Evolutionary conservation across 2,797 vertebrate species (phyloP).

Genomic region (Tiaroga cobitis): DNA sequence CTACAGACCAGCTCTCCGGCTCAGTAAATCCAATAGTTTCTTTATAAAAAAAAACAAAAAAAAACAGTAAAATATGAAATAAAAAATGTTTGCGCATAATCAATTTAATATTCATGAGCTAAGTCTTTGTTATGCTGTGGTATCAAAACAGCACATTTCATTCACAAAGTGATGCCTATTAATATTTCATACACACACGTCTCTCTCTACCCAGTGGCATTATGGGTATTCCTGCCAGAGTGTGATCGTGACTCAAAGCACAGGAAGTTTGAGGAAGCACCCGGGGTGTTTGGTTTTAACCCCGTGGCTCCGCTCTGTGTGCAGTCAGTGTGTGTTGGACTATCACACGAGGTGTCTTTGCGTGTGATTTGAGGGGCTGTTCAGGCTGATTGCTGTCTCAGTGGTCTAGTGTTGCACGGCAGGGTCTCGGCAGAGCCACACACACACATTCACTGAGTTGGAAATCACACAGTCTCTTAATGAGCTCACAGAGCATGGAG

Average conservation of each 20-base stretch:
- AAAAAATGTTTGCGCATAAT: neutral
- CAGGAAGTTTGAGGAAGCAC: constrained; percentile 36
- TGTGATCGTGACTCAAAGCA: constrained; percentile 44
- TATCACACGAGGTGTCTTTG: constrained; percentile 66
- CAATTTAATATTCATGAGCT: neutral
- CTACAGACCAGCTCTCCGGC: neutral
- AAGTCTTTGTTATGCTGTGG: neutral
- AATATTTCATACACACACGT: constrained; percentile 18
- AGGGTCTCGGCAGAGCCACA: constrained; percentile 63
- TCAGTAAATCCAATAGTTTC: neutral
- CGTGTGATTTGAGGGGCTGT: constrained; percentile 68
- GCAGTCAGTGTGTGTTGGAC: constrained; percentile 64
- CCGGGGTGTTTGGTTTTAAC: constrained; percentile 26
- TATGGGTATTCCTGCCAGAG: constrained; percentile 45
- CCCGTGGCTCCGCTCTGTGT: constrained; percentile 64
- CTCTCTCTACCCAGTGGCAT: constrained; percentile 26
- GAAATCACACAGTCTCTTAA: constrained; percentile 74
- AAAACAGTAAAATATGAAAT: neutral
- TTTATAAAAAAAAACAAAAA: neutral
- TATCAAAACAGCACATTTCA: neutral
- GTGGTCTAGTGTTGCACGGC: constrained; percentile 70
- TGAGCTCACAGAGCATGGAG: constrained; percentile 66
- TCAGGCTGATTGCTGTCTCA: constrained; percentile 63
- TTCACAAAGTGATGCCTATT: constrained; percentile 13
- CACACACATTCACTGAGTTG: constrained; percentile 53